Percentiles rank a stretch among this genome's conserved stretches.
Conservation (phyloP, 2,888 invertebrate genomes). For the Lasioglossum figueresi region DNA sequence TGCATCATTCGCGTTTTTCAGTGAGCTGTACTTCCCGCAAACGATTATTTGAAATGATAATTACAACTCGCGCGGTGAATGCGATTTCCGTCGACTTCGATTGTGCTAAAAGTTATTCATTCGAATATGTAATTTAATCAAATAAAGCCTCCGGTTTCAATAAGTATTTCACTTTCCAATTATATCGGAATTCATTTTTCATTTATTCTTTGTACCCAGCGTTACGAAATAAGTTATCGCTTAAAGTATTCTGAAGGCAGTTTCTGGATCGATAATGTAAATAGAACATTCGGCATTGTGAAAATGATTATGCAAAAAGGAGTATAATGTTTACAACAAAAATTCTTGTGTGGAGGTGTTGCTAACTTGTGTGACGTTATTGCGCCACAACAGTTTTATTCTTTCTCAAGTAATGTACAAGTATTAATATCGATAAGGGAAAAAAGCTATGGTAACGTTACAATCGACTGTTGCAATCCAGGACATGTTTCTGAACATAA, state of each 20-base stretch:
- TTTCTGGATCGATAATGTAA: background rate
- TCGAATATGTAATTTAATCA: background rate
- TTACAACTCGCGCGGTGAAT: background rate
- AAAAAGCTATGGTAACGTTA: too few relatives aligned
- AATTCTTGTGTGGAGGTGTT: too few relatives aligned
- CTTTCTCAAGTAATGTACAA: background rate
- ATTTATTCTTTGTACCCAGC: background rate
- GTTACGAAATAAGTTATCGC: background rate
- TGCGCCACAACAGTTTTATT: background rate
- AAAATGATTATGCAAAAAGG: background rate
- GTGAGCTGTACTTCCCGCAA: background rate
- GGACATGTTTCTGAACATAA: background rate
- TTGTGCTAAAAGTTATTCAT: constrained; percentile 6
- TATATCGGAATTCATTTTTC: background rate
- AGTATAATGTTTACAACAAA: too few relatives aligned
- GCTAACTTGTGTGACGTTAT: background rate
- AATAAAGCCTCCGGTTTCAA: background rate
- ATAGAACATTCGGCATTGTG: background rate
- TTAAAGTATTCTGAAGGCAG: background rate
- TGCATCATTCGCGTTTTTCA: constrained; percentile 4
- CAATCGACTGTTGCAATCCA: too few relatives aligned
- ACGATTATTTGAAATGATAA: constrained; percentile 33
- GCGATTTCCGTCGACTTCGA: constrained; percentile 3
- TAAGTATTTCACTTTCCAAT: background rate
- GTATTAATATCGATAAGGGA: background rate